A percentile compares a stretch with the other conserved stretches of the same genome.
phyloP scores from a whole-genome alignment of 2,113 vertebrate genomes.

The Takifugu flavidus region DNA sequence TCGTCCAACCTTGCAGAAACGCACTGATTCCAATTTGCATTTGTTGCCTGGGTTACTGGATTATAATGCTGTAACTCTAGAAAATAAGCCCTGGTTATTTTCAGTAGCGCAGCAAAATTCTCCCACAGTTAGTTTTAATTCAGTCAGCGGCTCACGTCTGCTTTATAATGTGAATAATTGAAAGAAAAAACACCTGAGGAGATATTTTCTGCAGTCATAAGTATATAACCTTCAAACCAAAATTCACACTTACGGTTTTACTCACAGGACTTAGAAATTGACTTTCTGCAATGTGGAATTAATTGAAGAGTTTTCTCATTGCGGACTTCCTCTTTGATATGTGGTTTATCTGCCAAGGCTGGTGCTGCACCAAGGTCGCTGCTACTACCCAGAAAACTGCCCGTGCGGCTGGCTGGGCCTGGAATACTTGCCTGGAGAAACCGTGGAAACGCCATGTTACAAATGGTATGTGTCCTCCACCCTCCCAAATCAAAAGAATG shows the following conservation, averaged over 20 bases:
- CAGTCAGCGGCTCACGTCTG: no score
- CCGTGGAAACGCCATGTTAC: slow-evolving; percentile 90
- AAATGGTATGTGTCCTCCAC: slow-evolving; percentile 80
- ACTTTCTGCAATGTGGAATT: neutral
- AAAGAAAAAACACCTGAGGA: no score
- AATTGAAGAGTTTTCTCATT: slow-evolving; percentile 1
- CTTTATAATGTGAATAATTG: no score
- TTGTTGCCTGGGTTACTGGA: neutral
- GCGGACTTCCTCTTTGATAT: slow-evolving; percentile 11
- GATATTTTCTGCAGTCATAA: no score
- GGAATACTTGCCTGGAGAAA: slow-evolving; percentile 92
- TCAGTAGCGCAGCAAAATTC: no score
- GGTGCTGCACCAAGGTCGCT: slow-evolving; percentile 90
- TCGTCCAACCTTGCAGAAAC: neutral
- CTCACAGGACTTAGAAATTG: neutral
- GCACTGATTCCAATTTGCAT: neutral
- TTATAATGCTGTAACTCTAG: neutral
- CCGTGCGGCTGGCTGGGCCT: slow-evolving; percentile 94
- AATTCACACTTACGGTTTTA: neutral
- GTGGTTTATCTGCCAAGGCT: slow-evolving; percentile 75
- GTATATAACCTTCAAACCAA: no score
- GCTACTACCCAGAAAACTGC: slow-evolving; percentile 94
- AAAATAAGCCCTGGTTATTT: neutral
- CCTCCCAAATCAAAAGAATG: neutral
- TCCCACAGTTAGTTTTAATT: no score